Base-by-base conservation (phyloP, 2,113 vertebrate genomes). In the Mustelus asterias region DNA sequence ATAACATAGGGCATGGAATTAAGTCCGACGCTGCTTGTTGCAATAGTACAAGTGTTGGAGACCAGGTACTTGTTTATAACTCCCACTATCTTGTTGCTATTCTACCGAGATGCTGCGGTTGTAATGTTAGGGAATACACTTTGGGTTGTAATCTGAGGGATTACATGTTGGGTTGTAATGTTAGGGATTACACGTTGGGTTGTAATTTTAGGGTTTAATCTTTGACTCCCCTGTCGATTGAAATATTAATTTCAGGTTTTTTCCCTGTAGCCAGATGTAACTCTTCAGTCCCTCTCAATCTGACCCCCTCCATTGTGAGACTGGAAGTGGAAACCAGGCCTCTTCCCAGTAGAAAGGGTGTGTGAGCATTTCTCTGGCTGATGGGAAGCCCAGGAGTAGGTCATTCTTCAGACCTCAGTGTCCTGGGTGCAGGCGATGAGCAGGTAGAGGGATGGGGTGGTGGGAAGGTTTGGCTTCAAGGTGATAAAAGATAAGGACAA, bases 41-140 rank as follows among this genome's bases (percentile, higher is more conserved):
- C n/a, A 65, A 60, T 92, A 54, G 58, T 92, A 65, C 60, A 92
- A 37, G 0, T 65, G 60, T 93, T 97, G 97, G 96, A 54, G 95
- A 96, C 85, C 3, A 96, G 83, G 96, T 96, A 95, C 96, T 96
- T 96, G 92, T 96, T 96, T 96, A 95, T 89, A 96, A 96, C 96
- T 80, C 96, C 96, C 96, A 96, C 96, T 96, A 88, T 85, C 33
- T 96, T 90, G 90, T 67, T 22, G 90, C 13, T 65, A 93, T 65
- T 93, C 60, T 93, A 33, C 96, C 97, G 98, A 96, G 97, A 97
- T 96, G 97, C 98, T 98, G 99, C 98, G 98, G 97, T 97, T 72
- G 26, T 58, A 80, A 96, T 96, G 96, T 67, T 96, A 88, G 96
- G 97, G 97, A 95, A 88, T 13, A 63, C 60, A 13, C 8, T 63